A percentile compares a stretch with the other conserved stretches of the same genome.
Evolutionary conservation across 1,140 invertebrate genomes (phyloP).

Genomic region (Prorops nasuta): DNA sequence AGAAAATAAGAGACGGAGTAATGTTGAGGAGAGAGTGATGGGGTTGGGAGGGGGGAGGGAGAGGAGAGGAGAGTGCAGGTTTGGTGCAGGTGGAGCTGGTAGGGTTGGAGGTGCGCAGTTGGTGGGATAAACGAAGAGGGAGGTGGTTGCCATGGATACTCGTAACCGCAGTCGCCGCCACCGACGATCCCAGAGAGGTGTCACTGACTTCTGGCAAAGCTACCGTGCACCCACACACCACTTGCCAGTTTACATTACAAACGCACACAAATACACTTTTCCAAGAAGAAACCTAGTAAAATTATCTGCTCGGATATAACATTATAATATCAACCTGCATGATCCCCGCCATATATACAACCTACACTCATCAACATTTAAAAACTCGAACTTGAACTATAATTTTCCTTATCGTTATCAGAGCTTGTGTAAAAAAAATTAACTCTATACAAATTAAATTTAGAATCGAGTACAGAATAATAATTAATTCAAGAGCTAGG

Average conservation of each 20-base stretch:
- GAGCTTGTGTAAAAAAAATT: too few relatives aligned
- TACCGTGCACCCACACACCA: conserved; percentile 17
- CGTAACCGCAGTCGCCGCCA: conserved; percentile 47
- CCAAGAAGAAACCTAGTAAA: too few relatives aligned
- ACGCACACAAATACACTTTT: neutral
- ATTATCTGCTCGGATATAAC: too few relatives aligned
- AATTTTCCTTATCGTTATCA: too few relatives aligned
- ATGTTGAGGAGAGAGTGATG: conserved; percentile 7
- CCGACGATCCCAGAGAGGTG: conserved; percentile 54
- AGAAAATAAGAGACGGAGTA: conserved; percentile 8
- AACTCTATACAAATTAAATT: too few relatives aligned
- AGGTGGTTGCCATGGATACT: conserved; percentile 53
- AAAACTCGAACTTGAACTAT: too few relatives aligned
- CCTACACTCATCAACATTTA: too few relatives aligned
- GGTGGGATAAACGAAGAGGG: conserved; percentile 21
- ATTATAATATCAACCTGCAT: too few relatives aligned
- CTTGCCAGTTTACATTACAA: neutral
- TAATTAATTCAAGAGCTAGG: too few relatives aligned
- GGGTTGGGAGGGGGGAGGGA: conserved; percentile 14
- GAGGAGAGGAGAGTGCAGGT: conserved; percentile 13
- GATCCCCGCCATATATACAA: too few relatives aligned
- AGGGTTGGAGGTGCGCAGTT: conserved; percentile 20
- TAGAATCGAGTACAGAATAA: too few relatives aligned
- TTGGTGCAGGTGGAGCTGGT: conserved; percentile 23
- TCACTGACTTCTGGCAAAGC: conserved; percentile 53